A percentile compares a stretch with the other conserved stretches of the same genome.
Evolutionary conservation across 2,888 invertebrate genomes (phyloP).

Genomic region (Punctoribates punctum): DNA sequence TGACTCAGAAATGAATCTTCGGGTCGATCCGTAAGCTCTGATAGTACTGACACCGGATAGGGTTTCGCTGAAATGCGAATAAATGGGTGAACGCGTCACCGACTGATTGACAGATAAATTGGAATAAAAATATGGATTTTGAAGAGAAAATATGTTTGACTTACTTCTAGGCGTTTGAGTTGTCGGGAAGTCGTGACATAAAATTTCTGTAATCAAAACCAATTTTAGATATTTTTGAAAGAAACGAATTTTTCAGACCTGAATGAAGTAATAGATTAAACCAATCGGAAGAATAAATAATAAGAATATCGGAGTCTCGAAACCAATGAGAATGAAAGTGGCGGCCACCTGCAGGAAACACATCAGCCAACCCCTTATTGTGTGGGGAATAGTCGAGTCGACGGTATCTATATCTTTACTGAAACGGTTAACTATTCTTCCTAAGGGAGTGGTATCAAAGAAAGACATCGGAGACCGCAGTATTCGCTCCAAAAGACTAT

Average conservation of each 20-base stretch:
- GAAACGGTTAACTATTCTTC: constrained; percentile 53
- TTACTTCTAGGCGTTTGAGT: constrained; percentile 85
- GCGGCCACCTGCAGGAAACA: constrained; percentile 61
- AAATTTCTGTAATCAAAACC: constrained; percentile 70
- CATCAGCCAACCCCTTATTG: too few species aligned
- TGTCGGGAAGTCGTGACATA: constrained; percentile 92
- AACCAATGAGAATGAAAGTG: too few species aligned
- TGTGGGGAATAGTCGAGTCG: too few species aligned
- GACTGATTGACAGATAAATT: too few species aligned
- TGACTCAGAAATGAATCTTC: too few species aligned
- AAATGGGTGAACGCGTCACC: constrained; percentile 88
- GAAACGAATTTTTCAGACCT: constrained; percentile 58
- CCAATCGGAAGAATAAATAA: too few species aligned
- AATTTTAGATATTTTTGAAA: constrained; percentile 51
- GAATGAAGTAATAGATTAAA: too few species aligned
- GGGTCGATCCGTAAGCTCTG: constrained; percentile 74
- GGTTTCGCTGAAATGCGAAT: constrained; percentile 93
- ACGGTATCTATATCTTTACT: too few species aligned
- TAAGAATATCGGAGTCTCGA: too few species aligned
- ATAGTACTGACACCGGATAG: constrained; percentile 75
- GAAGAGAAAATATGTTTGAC: too few species aligned
- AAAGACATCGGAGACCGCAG: constrained; percentile 54
- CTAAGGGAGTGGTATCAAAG: constrained; percentile 47
- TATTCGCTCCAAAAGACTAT: constrained; percentile 50
- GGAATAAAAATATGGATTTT: too few species aligned